phyloP scores from a whole-genome alignment of 2,888 invertebrate species.

The Lasioglossum villosulum region DNA sequence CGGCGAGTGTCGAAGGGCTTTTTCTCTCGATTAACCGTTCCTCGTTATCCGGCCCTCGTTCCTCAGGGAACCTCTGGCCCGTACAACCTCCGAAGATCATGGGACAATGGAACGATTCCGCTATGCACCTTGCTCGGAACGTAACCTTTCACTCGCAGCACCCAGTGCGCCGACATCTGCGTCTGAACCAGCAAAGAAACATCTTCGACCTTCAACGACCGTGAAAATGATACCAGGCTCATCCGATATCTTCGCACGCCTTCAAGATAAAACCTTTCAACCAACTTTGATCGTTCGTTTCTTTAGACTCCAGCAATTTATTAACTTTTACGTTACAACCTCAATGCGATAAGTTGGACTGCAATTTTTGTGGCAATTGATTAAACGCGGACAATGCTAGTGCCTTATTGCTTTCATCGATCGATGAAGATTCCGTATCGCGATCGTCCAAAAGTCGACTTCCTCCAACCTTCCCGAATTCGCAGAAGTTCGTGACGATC shows the following conservation, averaged over 20 bases:
- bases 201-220: neutral
- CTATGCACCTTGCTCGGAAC: neutral
- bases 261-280: neutral
- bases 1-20: constrained; percentile 24
- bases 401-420: neutral
- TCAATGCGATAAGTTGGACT: no score
- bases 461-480: neutral
- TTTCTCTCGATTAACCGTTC: constrained; percentile 18
- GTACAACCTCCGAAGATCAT: neutral
- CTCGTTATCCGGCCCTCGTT: constrained; percentile 1
- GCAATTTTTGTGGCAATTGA: no score
- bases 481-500: neutral
- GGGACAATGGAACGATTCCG: constrained; percentile 30
- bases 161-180: neutral
- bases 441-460: neutral
- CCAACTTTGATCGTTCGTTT: no score
- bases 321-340: no score
- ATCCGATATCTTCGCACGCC: neutral
- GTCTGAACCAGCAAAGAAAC: neutral
- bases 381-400: neutral
- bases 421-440: neutral
- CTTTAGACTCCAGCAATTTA: no score
- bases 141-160: constrained; percentile 6
- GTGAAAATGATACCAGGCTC: neutral
- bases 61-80: neutral